Percentiles rank a stretch among this genome's conserved stretches.
These are phyloP conservation scores for Mustelus asterias DNA, from an alignment of 2,113 vertebrate species.

Conservation along the genomic window DNA sequence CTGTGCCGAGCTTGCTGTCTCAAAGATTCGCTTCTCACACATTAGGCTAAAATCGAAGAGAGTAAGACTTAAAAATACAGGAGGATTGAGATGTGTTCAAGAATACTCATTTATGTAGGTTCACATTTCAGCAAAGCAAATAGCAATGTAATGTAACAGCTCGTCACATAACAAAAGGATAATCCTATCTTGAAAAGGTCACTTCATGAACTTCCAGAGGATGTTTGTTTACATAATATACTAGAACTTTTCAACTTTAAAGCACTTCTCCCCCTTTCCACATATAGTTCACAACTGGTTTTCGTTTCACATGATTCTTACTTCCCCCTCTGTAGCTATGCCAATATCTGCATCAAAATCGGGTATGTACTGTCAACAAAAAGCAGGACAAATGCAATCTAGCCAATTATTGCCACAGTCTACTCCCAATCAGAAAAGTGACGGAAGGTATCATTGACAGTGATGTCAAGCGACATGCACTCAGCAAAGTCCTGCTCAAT, in stretches of 20 bases:
- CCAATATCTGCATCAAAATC: background rate
- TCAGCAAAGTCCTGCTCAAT: too few species aligned
- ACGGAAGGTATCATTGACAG: too few species aligned
- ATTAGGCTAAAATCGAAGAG: constrained; percentile 64
- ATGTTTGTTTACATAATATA: background rate
- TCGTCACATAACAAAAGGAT: too few species aligned
- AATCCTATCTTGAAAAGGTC: background rate
- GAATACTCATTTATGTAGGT: background rate
- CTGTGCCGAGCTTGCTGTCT: constrained; percentile 72
- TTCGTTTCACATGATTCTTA: background rate
- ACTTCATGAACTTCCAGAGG: background rate
- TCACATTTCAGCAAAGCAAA: background rate
- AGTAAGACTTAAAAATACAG: background rate
- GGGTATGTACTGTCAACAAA: background rate
- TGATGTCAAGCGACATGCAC: too few species aligned
- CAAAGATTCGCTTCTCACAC: constrained; percentile 92
- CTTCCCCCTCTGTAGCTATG: background rate
- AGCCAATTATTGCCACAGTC: background rate
- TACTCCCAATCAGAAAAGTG: background rate
- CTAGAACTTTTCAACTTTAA: background rate
- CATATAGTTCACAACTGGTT: background rate
- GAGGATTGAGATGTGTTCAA: background rate
- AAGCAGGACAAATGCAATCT: background rate
- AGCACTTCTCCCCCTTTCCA: background rate
- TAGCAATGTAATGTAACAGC: background rate